Evolutionary conservation across 2,888 invertebrate species (phyloP).

Genomic region (Mylabris sibirica): DNA sequence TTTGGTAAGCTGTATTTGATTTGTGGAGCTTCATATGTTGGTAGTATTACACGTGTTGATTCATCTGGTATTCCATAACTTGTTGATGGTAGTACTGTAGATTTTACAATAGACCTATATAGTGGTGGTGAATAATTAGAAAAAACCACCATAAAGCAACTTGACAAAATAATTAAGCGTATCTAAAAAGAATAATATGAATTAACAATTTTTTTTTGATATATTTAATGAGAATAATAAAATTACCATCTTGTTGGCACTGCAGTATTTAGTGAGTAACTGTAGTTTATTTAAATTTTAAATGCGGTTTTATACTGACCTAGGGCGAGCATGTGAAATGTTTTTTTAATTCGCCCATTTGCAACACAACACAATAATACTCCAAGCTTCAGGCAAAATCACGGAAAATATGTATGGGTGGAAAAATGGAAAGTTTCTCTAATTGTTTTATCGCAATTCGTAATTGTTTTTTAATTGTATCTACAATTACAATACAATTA

Average conservation of each 20-base stretch:
- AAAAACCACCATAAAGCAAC: neutral
- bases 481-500: neutral
- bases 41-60: neutral
- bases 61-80: neutral
- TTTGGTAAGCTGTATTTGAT: neutral
- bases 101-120: neutral
- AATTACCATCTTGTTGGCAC: conserved; percentile 9
- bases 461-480: neutral
- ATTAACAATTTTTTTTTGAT: neutral
- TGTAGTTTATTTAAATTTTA: conserved; percentile 9
- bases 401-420: conserved; percentile 3
- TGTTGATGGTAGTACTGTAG: neutral
- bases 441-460: neutral
- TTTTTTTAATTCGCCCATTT: conserved; percentile 12
- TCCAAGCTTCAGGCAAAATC: conserved; percentile 9
- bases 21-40: neutral
- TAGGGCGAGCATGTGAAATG: conserved; percentile 9
- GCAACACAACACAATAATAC: neutral
- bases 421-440: conserved; percentile 8
- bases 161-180: conserved; percentile 2
- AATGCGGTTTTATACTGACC: conserved; percentile 10
- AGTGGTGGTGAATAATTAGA: neutral
- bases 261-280: conserved; percentile 3
- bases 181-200: neutral
- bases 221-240: neutral